phyloP scores from a whole-genome alignment of 1,140 invertebrate genomes.

The Heterodera carotae region DNA sequence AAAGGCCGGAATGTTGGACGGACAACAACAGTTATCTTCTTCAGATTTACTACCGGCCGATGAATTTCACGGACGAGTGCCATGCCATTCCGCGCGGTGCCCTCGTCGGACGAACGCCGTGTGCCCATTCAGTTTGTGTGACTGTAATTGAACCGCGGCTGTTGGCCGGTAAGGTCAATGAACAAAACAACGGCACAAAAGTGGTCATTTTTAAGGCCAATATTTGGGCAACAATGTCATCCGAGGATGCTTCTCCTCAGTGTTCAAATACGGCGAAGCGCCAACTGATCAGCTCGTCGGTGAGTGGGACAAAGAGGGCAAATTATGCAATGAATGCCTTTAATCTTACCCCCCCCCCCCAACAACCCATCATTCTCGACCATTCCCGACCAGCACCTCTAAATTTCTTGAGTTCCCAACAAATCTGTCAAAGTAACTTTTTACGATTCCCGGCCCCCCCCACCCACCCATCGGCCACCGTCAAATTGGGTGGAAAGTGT shows the following conservation, averaged over 20 bases:
- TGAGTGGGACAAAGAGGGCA: conserved; percentile 6
- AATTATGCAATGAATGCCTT: background rate
- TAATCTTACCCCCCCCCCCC: background rate
- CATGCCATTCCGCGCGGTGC: conserved; percentile 48
- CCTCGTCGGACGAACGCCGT: conserved; percentile 54
- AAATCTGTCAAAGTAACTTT: background rate
- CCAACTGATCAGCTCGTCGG: conserved; percentile 45
- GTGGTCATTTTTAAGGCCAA: conserved; percentile 49
- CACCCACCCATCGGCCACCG: background rate
- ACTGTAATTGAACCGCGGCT: conserved; percentile 60
- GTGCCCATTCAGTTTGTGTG: conserved; percentile 58
- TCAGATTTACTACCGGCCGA: conserved; percentile 61
- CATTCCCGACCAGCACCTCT: background rate
- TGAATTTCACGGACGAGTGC: conserved; percentile 62
- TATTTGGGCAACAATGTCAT: conserved; percentile 59
- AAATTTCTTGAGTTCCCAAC: background rate
- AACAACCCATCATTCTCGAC: background rate
- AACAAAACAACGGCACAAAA: background rate
- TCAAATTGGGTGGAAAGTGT: background rate
- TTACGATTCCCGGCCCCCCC: background rate
- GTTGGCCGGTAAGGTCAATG: conserved; percentile 48
- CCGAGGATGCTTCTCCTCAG: conserved; percentile 57
- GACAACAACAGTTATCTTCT: too few relatives aligned
- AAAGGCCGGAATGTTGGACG: too few relatives aligned
- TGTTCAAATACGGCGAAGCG: conserved; percentile 57